Conservation (phyloP, 2,888 invertebrate genomes). For the Villa cingulata region DNA sequence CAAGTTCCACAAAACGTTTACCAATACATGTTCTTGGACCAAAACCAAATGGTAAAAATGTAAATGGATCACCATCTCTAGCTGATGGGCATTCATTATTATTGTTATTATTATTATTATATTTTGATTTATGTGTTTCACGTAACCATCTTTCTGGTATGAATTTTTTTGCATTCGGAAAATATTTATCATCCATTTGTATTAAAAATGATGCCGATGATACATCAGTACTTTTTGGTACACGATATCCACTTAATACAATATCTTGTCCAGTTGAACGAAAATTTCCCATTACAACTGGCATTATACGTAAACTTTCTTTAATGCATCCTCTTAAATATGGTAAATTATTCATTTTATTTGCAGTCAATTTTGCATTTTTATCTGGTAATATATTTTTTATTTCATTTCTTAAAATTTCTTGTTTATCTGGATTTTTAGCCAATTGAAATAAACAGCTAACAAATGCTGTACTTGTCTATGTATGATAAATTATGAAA, state of each 20-base stretch:
- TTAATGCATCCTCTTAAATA: conserved; percentile 64
- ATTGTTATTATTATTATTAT: not conserved
- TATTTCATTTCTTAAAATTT: conserved; percentile 46
- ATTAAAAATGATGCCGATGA: conserved; percentile 55
- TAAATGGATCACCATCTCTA: conserved; percentile 21
- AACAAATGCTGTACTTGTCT: conserved; percentile 37
- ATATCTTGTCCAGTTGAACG: conserved; percentile 42
- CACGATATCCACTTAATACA: conserved; percentile 47
- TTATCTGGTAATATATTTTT: conserved; percentile 33
- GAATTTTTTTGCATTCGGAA: conserved; percentile 45
- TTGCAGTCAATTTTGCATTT: conserved; percentile 32
- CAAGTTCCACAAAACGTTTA: conserved; percentile 58
- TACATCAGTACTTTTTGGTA: conserved; percentile 53
- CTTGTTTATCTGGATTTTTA: conserved; percentile 47
- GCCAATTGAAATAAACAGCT: conserved; percentile 48
- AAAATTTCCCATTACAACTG: conserved; percentile 44
- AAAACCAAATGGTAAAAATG: conserved; percentile 51
- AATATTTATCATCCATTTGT: conserved; percentile 48
- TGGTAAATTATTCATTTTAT: conserved; percentile 37
- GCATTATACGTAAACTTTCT: conserved; percentile 51
- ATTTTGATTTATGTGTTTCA: not conserved
- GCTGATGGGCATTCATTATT: conserved; percentile 8
- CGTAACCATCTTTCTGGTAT: conserved; percentile 63
- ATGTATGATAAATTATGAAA: too few species aligned
- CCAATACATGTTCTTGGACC: conserved; percentile 59